Evolutionary conservation across 2,888 invertebrate genomes (phyloP), one percentile per base, ranked within the genome.

Genomic region (Meiosimyza platycephala): DNA sequence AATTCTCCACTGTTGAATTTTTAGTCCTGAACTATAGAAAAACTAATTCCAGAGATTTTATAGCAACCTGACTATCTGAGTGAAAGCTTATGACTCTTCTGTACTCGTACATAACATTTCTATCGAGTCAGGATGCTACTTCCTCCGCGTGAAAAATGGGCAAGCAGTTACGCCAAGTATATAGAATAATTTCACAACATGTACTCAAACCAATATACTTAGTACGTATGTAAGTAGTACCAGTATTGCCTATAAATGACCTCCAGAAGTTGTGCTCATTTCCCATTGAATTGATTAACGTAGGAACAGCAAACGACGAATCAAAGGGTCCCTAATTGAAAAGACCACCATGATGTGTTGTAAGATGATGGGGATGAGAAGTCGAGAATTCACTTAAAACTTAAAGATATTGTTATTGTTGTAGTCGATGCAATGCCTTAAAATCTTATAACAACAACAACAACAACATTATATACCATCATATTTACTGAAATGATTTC

Each of bases 381-480:
- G 67, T 16, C 33, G 5, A 47, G 48, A 16, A 22, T 71, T 48
- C 57, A n/a, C 52, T 63, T 33, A 48, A 54, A 47, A 13, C 52
- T 22, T 40, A 18, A n/a, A 28, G 33, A 63, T 60, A 28, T 59
- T 40, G 68, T 65, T 70, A 75, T 78, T 77, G 81, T 81, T 77
- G 80, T 81, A 81, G 70, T 55, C 48, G 62, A 18, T 52, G 52
- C 62, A 70, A 54, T 70, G 62, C 63, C 54, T 70, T 80, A 82
- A 80, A 81, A 82, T 79, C 79, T 81, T 72, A 50, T 11, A 63
- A 6, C 40, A 60, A 47, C 51, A 60, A 13, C 59, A 60, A 15
- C 18, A 47, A 16, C 52, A 70, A 47, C 62, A 48, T 47, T 48
- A 16, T 54, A 54, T 51, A 63, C 52, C 70, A 70, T 63, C 70